These are phyloP conservation scores for Astreopora myriophthalma DNA, from an alignment of 64 coral and sea anemone species.

Conservation along the genomic window DNA sequence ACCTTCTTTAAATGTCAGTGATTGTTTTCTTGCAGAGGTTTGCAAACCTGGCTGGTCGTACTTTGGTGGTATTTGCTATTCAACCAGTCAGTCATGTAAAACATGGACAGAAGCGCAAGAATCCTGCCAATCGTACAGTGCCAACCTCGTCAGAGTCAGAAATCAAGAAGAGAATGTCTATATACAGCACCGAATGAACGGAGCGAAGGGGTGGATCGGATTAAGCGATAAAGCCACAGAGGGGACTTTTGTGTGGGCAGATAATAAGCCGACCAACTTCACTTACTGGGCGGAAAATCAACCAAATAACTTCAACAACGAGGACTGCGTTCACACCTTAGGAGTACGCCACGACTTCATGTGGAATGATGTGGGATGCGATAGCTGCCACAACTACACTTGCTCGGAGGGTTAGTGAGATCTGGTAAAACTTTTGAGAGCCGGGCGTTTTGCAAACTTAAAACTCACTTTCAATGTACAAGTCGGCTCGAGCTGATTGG, in stretches of 20 bases:
- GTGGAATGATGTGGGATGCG: slow-evolving; percentile 60
- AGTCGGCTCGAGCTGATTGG: no score
- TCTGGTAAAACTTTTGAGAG: no score
- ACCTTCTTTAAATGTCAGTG: neutral
- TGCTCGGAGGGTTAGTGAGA: slow-evolving; percentile 46
- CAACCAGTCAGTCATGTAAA: slow-evolving; percentile 23
- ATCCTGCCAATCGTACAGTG: slow-evolving; percentile 1
- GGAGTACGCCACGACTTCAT: slow-evolving; percentile 17
- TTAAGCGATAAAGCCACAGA: slow-evolving; percentile 9
- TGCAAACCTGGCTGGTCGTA: slow-evolving; percentile 76
- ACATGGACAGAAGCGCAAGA: slow-evolving; percentile 53
- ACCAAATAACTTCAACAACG: slow-evolving; percentile 15
- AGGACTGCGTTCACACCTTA: slow-evolving; percentile 59
- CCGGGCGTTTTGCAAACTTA: no score
- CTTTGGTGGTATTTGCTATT: slow-evolving; percentile 63
- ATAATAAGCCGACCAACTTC: slow-evolving; percentile 10
- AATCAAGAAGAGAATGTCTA: slow-evolving; percentile 55
- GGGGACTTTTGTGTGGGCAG: slow-evolving; percentile 40
- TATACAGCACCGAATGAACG: slow-evolving; percentile 58
- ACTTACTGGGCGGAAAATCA: slow-evolving; percentile 62
- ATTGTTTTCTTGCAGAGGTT: slow-evolving; percentile 25
- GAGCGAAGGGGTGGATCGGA: slow-evolving; percentile 61
- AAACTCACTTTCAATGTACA: no score
- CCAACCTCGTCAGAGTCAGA: slow-evolving; percentile 15
- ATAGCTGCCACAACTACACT: slow-evolving; percentile 70